Evolutionary conservation across 35 echinoderm and acorn worm species (phyloP).

Genomic region (Acanthaster planci): DNA sequence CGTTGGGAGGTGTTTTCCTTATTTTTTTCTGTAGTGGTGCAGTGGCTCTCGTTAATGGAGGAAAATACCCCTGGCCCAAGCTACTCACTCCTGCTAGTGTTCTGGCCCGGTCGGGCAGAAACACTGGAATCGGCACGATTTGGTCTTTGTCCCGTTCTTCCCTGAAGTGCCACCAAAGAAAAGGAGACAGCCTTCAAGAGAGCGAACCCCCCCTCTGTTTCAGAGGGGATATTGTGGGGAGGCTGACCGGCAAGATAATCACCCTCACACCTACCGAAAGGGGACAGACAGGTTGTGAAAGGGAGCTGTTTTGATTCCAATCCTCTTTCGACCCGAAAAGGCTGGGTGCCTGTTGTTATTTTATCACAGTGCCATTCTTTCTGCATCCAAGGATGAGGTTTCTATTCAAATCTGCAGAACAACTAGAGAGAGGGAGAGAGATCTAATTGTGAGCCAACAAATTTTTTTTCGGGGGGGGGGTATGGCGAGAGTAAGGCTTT

Average conservation of each 20-base stretch:
- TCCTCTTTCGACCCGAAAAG: neutral
- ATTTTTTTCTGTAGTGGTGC: neutral
- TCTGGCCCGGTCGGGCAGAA: neutral
- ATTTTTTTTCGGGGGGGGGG: too few relatives aligned
- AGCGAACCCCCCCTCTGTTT: conserved; percentile 10
- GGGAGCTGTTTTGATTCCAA: neutral
- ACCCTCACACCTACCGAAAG: conserved; percentile 1
- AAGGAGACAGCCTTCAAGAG: conserved; percentile 17
- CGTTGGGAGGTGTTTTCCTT: neutral
- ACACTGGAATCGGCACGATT: neutral
- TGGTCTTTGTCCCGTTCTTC: neutral
- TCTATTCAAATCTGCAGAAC: too few relatives aligned
- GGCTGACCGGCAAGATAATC: conserved; percentile 9
- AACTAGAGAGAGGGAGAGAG: too few relatives aligned
- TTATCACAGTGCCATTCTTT: neutral
- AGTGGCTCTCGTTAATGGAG: neutral
- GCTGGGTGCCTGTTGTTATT: neutral
- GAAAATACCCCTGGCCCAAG: conserved; percentile 23
- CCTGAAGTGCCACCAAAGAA: neutral
- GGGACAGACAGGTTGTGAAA: neutral
- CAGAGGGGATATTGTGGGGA: neutral
- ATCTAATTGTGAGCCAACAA: too few relatives aligned
- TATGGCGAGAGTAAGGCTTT: too few relatives aligned
- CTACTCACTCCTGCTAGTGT: neutral
- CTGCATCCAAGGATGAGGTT: too few relatives aligned